phyloP scores from a whole-genome alignment of 2,888 invertebrate genomes.

The Sarcophaga subvicina region DNA sequence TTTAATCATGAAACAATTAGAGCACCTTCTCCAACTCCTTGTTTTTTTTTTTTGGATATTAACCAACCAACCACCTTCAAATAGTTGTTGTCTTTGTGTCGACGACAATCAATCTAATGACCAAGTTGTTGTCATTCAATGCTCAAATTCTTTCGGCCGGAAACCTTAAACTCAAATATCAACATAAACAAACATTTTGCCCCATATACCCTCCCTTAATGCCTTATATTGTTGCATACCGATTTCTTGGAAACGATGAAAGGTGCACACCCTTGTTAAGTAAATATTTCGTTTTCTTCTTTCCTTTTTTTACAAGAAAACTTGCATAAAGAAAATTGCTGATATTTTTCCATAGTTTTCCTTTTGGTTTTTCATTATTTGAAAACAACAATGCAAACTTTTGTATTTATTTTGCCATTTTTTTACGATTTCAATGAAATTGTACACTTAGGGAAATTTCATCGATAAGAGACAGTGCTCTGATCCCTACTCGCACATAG shows the following conservation, averaged over 20 bases:
- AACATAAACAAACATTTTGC: constrained; percentile 30
- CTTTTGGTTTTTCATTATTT: not conserved
- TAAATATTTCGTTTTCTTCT: constrained; percentile 32
- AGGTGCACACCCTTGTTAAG: constrained; percentile 44
- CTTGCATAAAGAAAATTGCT: constrained; percentile 51
- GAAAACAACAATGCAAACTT: constrained; percentile 2
- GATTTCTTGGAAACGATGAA: not conserved
- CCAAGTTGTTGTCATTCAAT: constrained; percentile 33
- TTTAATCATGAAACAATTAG: not conserved
- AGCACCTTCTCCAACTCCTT: not conserved
- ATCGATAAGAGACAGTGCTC: too few relatives aligned
- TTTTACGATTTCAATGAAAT: not conserved
- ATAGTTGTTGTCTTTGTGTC: constrained; percentile 8
- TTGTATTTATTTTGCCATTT: constrained; percentile 42
- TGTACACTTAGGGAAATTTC: not conserved
- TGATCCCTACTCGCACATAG: too few relatives aligned
- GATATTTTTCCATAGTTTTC: constrained; percentile 33
- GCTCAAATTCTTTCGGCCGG: constrained; percentile 12
- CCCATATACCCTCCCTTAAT: constrained; percentile 9
- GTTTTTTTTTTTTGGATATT: not conserved
- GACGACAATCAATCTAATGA: constrained; percentile 58
- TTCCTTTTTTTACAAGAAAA: constrained; percentile 6
- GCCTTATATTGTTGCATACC: constrained; percentile 2
- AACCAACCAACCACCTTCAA: not conserved
- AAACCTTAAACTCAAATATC: constrained; percentile 60